phyloP scores from a whole-genome alignment of 2,797 vertebrate genomes.

The Sebastes dallii region DNA sequence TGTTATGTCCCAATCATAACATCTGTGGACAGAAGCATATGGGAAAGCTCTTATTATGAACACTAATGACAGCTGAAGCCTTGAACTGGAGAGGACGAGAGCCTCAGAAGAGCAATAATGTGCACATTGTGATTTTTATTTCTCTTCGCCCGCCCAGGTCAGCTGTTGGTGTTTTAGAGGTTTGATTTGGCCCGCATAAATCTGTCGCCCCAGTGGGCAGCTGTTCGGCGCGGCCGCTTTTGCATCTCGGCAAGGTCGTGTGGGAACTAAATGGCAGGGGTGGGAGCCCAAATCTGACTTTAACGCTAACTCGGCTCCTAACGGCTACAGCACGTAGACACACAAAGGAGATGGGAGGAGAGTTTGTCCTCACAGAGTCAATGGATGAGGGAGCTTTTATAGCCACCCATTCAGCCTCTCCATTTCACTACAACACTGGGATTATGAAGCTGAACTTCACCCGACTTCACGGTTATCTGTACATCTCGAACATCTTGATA shows the following conservation, averaged over 20 bases:
- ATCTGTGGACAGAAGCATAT: slow-evolving; percentile 79
- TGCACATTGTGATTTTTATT: slow-evolving; percentile 74
- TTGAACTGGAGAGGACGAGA: slow-evolving; percentile 57
- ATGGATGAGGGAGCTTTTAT: slow-evolving; percentile 54
- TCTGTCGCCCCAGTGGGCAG: slow-evolving; percentile 58
- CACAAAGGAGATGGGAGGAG: slow-evolving; percentile 70
- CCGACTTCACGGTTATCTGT: neutral
- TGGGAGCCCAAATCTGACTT: slow-evolving; percentile 55
- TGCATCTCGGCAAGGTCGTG: slow-evolving; percentile 65
- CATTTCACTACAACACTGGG: slow-evolving; percentile 36
- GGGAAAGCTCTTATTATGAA: slow-evolving; percentile 72
- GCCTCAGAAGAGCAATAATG: slow-evolving; percentile 71
- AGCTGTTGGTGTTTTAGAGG: slow-evolving; percentile 71
- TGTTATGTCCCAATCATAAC: slow-evolving; percentile 77
- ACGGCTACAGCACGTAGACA: slow-evolving; percentile 48
- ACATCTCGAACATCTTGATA: neutral
- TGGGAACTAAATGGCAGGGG: slow-evolving; percentile 72
- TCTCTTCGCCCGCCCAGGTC: slow-evolving; percentile 56
- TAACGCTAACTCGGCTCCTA: slow-evolving; percentile 61
- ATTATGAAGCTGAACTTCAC: slow-evolving; percentile 34
- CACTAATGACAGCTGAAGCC: slow-evolving; percentile 69
- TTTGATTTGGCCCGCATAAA: slow-evolving; percentile 72
- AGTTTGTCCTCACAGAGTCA: slow-evolving; percentile 56
- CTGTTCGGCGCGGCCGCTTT: slow-evolving; percentile 59
- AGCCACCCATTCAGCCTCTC: slow-evolving; percentile 52